Percentiles rank a stretch among this genome's conserved stretches.
Evolutionary conservation across 2,797 vertebrate genomes (phyloP).

Genomic region (Brotula barbata): DNA sequence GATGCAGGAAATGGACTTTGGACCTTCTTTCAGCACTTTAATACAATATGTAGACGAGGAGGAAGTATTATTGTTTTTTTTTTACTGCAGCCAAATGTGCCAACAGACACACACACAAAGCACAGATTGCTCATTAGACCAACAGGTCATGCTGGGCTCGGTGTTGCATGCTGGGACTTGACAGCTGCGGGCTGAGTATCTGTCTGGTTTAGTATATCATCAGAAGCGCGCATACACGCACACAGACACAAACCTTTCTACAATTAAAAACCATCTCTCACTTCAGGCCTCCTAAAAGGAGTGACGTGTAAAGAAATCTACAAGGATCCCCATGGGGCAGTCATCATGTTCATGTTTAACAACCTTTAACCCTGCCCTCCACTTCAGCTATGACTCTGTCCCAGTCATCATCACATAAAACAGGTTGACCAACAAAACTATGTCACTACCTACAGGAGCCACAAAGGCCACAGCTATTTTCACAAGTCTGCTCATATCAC

Average conservation of each 20-base stretch:
- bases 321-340: not conserved
- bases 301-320: not conserved
- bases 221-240: constrained; percentile 17
- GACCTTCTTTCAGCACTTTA: constrained; percentile 26
- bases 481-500: constrained; percentile 29
- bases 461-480: constrained; percentile 15
- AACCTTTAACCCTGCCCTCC: constrained; percentile 11
- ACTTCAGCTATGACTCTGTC: not conserved
- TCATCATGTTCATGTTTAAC: too few relatives aligned
- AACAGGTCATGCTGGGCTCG: constrained; percentile 68
- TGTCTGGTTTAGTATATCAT: constrained; percentile 43
- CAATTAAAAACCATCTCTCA: not conserved
- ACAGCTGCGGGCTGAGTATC: constrained; percentile 56
- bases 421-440: not conserved
- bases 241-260: constrained; percentile 16
- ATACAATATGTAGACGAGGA: constrained; percentile 35
- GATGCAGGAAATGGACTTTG: constrained; percentile 35
- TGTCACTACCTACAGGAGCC: constrained; percentile 3
- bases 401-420: not conserved
- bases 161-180: constrained; percentile 61
- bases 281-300: not conserved
- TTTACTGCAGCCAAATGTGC: constrained; percentile 57
- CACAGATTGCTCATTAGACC: constrained; percentile 71
- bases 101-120: constrained; percentile 10
- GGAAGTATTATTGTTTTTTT: constrained; percentile 46